Base-by-base conservation (phyloP, 2,888 invertebrate species). In the Gastracanthus pulcherrimus region DNA sequence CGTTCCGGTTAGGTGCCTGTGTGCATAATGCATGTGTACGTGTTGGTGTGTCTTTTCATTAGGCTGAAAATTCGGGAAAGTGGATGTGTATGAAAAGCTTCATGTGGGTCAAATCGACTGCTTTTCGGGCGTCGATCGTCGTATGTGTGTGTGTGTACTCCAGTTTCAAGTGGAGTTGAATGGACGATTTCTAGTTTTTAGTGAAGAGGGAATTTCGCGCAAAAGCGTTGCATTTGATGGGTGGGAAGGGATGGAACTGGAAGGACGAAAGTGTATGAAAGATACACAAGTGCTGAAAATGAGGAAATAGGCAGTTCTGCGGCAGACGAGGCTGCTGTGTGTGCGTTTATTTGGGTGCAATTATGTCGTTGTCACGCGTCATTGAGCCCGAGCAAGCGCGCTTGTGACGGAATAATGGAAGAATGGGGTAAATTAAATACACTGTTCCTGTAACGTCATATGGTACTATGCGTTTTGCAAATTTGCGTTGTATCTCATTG, bases 221-320 rank as follows among this genome's bases (percentile, higher is more conserved):
- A 19, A 41, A 34, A 16, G 34, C n/a, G n/a, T n/a, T n/a, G n/a
- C n/a, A n/a, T 16, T 45, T 51, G 55, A 36, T 29, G n/a, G 5
- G 36, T 7, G 51, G 6, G n/a, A 4, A n/a, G n/a, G n/a, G n/a
- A n/a, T n/a, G n/a, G n/a, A n/a, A n/a, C n/a, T n/a, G n/a, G n/a
- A n/a, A n/a, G n/a, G n/a, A n/a, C n/a, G n/a, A n/a, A n/a, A n/a
- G n/a, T n/a, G n/a, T n/a, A n/a, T n/a, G n/a, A n/a, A n/a, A n/a
- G n/a, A n/a, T n/a, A n/a, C n/a, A n/a, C n/a, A n/a, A n/a, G 34
- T 3, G 55, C 11, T 26, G 29, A 5, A 66, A 76, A 55, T 38
- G 66, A 66, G 75, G 75, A 76, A 76, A 75, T 69, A 62, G 66
- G 48, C 64, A 45, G 76, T 78, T 71, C 58, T n/a, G 41, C 23